These are phyloP conservation scores for Chromobotia macracanthus DNA, from an alignment of 2,797 vertebrate species.

Conservation along the genomic window DNA sequence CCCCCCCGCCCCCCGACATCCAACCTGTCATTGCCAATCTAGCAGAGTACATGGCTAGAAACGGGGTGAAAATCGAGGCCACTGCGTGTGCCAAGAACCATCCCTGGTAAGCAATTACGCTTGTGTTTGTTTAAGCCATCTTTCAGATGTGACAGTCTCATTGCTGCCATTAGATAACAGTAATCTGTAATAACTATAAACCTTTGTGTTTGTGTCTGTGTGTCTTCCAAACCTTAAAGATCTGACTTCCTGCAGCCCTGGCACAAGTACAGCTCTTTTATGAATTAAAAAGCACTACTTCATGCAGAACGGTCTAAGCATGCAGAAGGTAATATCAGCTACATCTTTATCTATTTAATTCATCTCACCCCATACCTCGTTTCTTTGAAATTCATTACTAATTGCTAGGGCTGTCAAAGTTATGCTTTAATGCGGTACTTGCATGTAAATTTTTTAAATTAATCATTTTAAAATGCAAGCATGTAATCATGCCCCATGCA, in stretches of 20 bases:
- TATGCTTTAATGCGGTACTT: neutral
- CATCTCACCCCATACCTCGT: neutral
- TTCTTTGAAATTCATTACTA: neutral
- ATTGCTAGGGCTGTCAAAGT: neutral
- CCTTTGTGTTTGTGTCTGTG: conserved; percentile 34
- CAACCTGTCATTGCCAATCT: conserved; percentile 98
- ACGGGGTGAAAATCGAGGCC: conserved; percentile 94
- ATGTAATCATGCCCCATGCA: neutral
- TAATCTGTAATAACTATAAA: conserved; percentile 31
- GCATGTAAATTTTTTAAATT: neutral
- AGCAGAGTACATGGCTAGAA: conserved; percentile 95
- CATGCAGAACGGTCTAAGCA: conserved; percentile 84
- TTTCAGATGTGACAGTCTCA: conserved; percentile 7
- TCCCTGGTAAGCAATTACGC: conserved; percentile 80
- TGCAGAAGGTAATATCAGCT: conserved; percentile 70
- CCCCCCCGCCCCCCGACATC: conserved; percentile 94
- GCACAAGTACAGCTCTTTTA: conserved; percentile 96
- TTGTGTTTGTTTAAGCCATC: neutral
- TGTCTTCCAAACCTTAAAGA: conserved; percentile 70
- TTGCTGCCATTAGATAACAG: neutral
- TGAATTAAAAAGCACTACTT: conserved; percentile 99
- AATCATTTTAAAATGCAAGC: neutral
- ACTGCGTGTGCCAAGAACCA: conserved; percentile 97
- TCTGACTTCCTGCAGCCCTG: conserved; percentile 97
- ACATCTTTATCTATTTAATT: neutral